phyloP scores from a whole-genome alignment of 2,797 vertebrate species.

The Iguana delicatissima region DNA sequence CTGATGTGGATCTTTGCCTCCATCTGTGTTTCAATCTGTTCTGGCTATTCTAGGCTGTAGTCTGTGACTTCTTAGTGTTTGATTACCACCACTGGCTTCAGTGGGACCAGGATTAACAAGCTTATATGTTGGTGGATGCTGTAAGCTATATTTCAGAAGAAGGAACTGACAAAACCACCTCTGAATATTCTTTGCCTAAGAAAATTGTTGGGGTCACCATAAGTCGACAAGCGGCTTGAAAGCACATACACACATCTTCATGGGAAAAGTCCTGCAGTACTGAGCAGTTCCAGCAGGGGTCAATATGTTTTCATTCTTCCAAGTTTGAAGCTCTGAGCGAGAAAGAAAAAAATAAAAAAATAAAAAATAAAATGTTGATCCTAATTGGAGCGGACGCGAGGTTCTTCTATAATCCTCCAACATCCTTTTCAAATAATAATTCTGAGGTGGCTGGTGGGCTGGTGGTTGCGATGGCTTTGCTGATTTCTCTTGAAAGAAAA shows the following conservation, averaged over 20 bases:
- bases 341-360: neutral
- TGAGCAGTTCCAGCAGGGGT: constrained; percentile 78
- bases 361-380: constrained; percentile 75
- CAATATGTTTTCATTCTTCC: constrained; percentile 79
- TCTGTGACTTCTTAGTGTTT: neutral
- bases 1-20: neutral
- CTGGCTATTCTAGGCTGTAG: neutral
- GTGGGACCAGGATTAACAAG: neutral
- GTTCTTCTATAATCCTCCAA: constrained; percentile 82
- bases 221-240: too few relatives aligned
- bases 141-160: too few relatives aligned
- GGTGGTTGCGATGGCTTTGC: constrained; percentile 73
- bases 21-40: neutral
- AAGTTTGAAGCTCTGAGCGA: constrained; percentile 44
- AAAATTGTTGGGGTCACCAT: too few relatives aligned
- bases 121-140: neutral
- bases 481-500: constrained; percentile 74
- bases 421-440: constrained; percentile 83
- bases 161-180: too few relatives aligned
- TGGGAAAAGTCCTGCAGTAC: constrained; percentile 52
- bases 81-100: neutral
- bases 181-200: too few relatives aligned
- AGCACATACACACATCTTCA: neutral
- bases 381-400: constrained; percentile 84
- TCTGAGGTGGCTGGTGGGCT: constrained; percentile 82